Base-by-base conservation (phyloP, 2,888 invertebrate species). In the Trichopoda pennipes region DNA sequence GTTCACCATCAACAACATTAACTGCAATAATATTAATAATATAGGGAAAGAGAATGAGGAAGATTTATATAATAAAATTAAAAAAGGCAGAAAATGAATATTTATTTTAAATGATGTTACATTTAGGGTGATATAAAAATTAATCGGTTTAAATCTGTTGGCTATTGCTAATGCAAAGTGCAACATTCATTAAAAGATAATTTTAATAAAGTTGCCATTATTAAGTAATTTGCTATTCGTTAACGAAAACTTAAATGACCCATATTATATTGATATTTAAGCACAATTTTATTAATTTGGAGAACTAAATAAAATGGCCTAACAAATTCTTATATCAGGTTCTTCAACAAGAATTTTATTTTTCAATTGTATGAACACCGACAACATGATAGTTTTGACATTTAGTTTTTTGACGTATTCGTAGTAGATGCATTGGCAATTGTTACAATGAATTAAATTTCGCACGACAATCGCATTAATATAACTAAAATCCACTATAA, bases 1-100 rank as follows among this genome's bases (percentile, higher is more conserved):
- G 93, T 90, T 97, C 97, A 3, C 97, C 97, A 88, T 97, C 96
- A 79, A 97, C 96, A 70, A 96, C 96, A 90, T 95, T 96, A 83
- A 97, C 97, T 97, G 85, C 0, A 68, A 85, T 72, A 28, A 56
- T 58, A 56, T 19, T 42, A 23, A 19, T 32, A 4, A 49, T 47
- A 35, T 42, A 4, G 61, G 38, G 17, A 53, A 14, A 16, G 9
- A 56, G 38, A 79, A 14, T 21, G 51, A 17, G 16, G 7, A 49
- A 32, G 32, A 47, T 14, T 14, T 14, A 28, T 56, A 14, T 12
- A 68, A 23, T 44, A 16, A 38, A 53, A 68, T 12, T 32, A 19
- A 64, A 32, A 14, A 47, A 55, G 51, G 51, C 49, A 51, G 42
- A 8, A 55, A 70, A 51, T 47, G 51, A 47, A 51, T 49, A 49